Conservation (phyloP, 2,797 vertebrate species). For the Anomalospiza imberbis region DNA sequence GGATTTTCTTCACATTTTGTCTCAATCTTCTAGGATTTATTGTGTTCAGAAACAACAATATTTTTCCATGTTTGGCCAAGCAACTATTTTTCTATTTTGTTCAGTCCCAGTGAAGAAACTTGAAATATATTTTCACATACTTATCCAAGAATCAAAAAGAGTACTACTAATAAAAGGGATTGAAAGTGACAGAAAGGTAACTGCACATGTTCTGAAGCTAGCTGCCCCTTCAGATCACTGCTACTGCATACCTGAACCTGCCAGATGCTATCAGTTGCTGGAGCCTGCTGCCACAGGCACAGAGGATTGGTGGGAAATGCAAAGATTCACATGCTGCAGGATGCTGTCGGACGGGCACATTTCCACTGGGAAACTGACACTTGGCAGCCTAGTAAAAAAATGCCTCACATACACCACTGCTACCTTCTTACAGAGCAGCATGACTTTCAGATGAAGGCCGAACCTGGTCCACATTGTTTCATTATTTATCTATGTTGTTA, state of each 20-base stretch:
- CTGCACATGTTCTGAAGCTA: not conserved
- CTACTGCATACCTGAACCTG: not conserved
- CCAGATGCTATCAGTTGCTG: not conserved
- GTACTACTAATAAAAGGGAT: not conserved
- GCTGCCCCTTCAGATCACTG: not conserved
- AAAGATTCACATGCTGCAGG: not conserved
- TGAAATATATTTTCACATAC: not conserved
- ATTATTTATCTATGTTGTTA: not conserved
- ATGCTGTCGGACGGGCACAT: not conserved
- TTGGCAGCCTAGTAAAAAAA: not conserved
- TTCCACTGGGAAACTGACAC: not conserved
- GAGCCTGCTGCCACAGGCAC: not conserved
- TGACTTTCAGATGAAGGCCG: not conserved
- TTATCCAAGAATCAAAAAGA: not conserved
- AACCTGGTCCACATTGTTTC: not conserved
- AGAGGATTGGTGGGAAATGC: not conserved
- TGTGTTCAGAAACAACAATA: not conserved
- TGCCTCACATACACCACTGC: not conserved
- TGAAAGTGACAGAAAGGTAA: not conserved
- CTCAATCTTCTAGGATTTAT: not conserved
- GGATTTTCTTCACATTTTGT: not conserved
- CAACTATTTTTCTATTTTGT: not conserved
- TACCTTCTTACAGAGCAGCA: not conserved
- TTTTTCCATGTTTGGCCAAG: not conserved
- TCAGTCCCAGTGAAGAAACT: not conserved